Evolutionary conservation across 1,140 invertebrate genomes (phyloP), one percentile per base, ranked within the genome.

Genomic region (Helicorthomorpha holstii): DNA sequence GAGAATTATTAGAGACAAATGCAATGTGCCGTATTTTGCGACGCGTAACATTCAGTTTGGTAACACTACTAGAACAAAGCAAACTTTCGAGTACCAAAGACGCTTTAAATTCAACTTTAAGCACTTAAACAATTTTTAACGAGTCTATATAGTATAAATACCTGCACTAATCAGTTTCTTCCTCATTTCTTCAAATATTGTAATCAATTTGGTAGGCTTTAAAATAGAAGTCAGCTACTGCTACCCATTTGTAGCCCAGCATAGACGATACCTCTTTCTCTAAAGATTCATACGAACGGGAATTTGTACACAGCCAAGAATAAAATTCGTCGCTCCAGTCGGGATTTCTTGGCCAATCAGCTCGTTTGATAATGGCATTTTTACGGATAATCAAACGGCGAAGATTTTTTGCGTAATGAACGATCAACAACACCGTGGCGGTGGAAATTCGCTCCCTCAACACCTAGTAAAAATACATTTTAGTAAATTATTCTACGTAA

Each of bases 391-490:
- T 72, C 1, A 89, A 68, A 29, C 70, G 70, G 27, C 70, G 66
- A 23, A 91, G 66, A 54, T 76, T 76, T 51, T 75, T 75, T 2
- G 76, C 76, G 1, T 74, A 75, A 34, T 73, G 69, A 0, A 78
- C 81, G 26, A 88, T 70, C n/a, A 88, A 66, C 25, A 90, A 63
- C 14, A 86, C 70, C 1, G 84, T 87, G 0, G 79, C 73, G 0
- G 85, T 86, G 1, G 85, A 88, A 48, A 90, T 75, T 61, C 81
- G 71, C 60, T 89, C 84, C 2, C 81, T 72, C 19, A 89, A 75
- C 56, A 84, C 69, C 81, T 83, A 58, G 19, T 16, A 47, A 34
- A 10, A 46, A 25, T 46, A 7, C 19, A 7, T 12, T 46, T 46
- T 25, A 46, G 4, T 21, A 22, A 25, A 21, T 34, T 34, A 34